A percentile compares a stretch with the other conserved stretches of the same genome.
Evolutionary conservation across 2,113 vertebrate species (phyloP).

Genomic region (Prietella phreatophila): DNA sequence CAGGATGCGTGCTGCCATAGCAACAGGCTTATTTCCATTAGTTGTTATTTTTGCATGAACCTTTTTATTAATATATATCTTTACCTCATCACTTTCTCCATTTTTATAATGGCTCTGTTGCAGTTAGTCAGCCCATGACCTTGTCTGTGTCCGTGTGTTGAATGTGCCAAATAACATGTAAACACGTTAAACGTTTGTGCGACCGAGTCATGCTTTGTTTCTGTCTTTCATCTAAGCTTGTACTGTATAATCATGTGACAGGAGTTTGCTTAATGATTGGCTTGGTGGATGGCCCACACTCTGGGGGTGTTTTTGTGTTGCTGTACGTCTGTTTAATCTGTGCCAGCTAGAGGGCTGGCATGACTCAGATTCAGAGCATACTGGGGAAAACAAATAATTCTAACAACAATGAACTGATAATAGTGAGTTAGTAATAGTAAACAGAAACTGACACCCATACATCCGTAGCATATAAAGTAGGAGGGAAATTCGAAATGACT

Average conservation of each 20-base stretch:
- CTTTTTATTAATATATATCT: not conserved
- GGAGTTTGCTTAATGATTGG: conserved; percentile 24
- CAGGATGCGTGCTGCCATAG: conserved; percentile 43
- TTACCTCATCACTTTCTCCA: not conserved
- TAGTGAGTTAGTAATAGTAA: not conserved
- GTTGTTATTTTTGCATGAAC: not conserved
- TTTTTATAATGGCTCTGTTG: not conserved
- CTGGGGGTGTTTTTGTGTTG: conserved; percentile 27
- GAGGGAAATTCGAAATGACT: not conserved
- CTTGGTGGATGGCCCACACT: conserved; percentile 21
- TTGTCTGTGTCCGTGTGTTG: not conserved
- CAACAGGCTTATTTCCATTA: conserved; percentile 32
- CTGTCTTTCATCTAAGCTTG: conserved; percentile 40
- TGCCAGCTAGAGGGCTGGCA: conserved; percentile 35
- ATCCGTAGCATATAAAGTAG: not conserved
- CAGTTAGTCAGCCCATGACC: too few relatives aligned
- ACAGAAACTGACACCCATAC: not conserved
- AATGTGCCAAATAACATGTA: not conserved
- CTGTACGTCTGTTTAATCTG: conserved; percentile 15
- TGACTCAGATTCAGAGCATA: not conserved
- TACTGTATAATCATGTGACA: conserved; percentile 24
- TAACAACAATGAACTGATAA: not conserved
- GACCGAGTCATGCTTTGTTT: not conserved
- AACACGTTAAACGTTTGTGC: not conserved
- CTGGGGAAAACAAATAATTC: not conserved